Evolutionary conservation across 2,797 vertebrate species (phyloP).

Genomic region (Tadarida brasiliensis): DNA sequence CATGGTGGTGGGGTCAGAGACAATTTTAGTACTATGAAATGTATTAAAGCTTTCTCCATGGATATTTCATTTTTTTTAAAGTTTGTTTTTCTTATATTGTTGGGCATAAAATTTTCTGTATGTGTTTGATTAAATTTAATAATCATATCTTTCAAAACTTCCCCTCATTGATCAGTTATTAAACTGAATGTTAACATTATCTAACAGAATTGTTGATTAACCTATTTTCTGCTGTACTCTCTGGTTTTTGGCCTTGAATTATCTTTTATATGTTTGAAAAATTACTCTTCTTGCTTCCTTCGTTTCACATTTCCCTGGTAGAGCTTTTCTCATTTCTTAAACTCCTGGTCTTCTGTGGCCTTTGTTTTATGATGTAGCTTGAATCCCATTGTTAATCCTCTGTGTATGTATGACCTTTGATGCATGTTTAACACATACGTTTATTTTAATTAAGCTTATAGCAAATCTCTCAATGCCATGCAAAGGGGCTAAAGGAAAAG

Average conservation of each 20-base stretch:
- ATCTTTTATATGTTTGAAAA: not conserved
- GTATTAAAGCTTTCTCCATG: not conserved
- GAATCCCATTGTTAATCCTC: not conserved
- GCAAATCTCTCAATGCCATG: not conserved
- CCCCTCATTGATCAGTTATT: not conserved
- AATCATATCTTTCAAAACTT: not conserved
- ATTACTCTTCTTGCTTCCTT: not conserved
- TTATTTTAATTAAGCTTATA: not conserved
- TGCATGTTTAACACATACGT: not conserved
- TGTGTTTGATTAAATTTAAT: not conserved
- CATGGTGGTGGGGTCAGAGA: not conserved
- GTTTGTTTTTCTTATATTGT: not conserved
- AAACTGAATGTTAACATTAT: not conserved
- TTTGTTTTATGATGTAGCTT: not conserved
- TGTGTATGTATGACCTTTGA: not conserved
- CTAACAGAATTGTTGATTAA: not conserved
- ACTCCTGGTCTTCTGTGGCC: not conserved
- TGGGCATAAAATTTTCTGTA: not conserved
- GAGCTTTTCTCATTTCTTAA: not conserved
- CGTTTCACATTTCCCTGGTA: not conserved
- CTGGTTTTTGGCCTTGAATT: not conserved
- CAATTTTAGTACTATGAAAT: not conserved
- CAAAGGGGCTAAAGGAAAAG: not conserved
- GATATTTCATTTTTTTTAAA: not conserved
- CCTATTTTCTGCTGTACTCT: not conserved